Percentiles rank a stretch among this genome's conserved stretches.
phyloP scores from a whole-genome alignment of 2,797 vertebrate genomes.

The Menidia menidia region DNA sequence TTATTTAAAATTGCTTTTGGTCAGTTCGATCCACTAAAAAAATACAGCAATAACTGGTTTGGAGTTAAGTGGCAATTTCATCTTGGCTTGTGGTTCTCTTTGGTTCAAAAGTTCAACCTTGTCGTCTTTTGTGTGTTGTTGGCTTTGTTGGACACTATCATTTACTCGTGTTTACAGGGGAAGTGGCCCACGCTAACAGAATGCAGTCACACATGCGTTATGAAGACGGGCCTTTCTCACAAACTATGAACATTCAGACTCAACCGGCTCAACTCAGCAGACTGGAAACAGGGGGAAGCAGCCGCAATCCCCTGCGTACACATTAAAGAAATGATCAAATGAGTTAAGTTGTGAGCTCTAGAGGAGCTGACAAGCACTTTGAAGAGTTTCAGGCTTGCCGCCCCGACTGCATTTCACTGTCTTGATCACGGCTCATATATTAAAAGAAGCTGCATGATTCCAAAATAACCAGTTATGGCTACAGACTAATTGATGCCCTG shows the following conservation, averaged over 20 bases:
- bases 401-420: no score
- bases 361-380: not conserved
- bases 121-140: conserved; percentile 47
- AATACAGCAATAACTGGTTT: conserved; percentile 39
- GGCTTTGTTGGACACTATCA: conserved; percentile 45
- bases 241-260: not conserved
- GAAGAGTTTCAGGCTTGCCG: not conserved
- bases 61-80: conserved; percentile 37
- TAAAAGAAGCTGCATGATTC: no score
- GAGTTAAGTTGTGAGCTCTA: not conserved
- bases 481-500: no score
- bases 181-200: conserved; percentile 31
- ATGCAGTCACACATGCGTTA: conserved; percentile 8
- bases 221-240: not conserved
- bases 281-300: not conserved
- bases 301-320: not conserved
- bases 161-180: conserved; percentile 57
- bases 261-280: not conserved
- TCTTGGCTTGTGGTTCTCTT: conserved; percentile 44
- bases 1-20: conserved; percentile 17
- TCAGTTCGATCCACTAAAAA: conserved; percentile 2
- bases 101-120: conserved; percentile 55
- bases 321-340: not conserved
- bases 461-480: no score
- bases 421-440: no score